Evolutionary conservation across 2,797 vertebrate genomes (phyloP), one percentile per base, ranked within the genome.

Genomic region (Rhodeus uyekii): DNA sequence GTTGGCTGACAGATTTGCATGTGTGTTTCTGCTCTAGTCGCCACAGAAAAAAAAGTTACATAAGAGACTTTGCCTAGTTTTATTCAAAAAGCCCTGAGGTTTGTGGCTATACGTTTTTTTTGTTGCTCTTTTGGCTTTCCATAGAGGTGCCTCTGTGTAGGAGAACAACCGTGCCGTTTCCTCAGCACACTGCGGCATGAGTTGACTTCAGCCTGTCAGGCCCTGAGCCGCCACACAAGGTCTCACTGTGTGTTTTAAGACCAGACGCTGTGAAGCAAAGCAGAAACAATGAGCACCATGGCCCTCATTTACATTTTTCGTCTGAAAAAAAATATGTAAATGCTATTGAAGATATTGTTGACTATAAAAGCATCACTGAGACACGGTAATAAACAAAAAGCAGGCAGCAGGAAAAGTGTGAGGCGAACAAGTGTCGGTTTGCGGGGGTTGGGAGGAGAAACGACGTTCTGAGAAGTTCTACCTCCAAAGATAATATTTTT

Each of bases 401-500:
- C 61, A 44, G 1, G 16, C 38, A 69, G 36, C 13, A 12, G n/a
- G 24, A 60, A 24, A 55, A 50, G 48, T 27, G 5, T 2, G 24
- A 13, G 22, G 22, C 10, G 29, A 58, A 81, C 46, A 58, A 71
- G 77, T 36, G 60, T 27, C 1, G 18, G 42, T 71, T 73, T 76
- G 44, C 19, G 12, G 61, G 76, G 5, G 22, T 44, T 42, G 65
- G 73, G 22, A 29, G 22, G 50, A 74, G 82, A 46, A 60, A 64
- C 27, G 39, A 24, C 2, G 22, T 83, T 72, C 9, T 71, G 61
- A 58, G 53, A 71, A 65, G 61, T 76, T 39, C 22, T 29, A 19
- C 24, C 16, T 85, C 73, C 83, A 88, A 78, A 81, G 68, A 87
- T 82, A 90, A 87, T 77, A 87, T 88, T 89, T 88, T 83, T 27